These are phyloP conservation scores for Geotrupes spiniger DNA, from an alignment of 2,888 invertebrate genomes.

Conservation along the genomic window DNA sequence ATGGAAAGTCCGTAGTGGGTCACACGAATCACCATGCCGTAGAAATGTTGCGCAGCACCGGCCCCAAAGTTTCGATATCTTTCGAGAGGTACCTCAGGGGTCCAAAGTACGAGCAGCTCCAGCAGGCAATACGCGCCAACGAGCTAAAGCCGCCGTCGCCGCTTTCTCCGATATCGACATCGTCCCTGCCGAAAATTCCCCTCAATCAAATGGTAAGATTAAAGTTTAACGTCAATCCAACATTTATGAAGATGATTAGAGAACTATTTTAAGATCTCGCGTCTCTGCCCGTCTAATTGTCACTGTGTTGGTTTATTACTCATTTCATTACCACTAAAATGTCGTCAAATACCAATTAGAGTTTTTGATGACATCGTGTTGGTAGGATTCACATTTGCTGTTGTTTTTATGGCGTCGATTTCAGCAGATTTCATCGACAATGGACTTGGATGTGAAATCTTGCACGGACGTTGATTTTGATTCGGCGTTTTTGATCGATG, in stretches of 20 bases:
- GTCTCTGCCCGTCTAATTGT: no score
- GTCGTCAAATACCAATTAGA: no score
- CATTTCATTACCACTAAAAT: no score
- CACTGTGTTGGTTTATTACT: no score
- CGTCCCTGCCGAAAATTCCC: slow-evolving; percentile 72
- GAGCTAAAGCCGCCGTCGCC: slow-evolving; percentile 62
- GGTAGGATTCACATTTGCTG: no score
- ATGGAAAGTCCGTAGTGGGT: slow-evolving; percentile 84
- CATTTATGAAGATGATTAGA: no score
- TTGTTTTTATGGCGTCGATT: background rate
- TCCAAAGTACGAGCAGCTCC: slow-evolving; percentile 81
- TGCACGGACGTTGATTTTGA: slow-evolving; percentile 57
- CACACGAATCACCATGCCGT: slow-evolving; percentile 94
- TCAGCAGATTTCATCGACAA: slow-evolving; percentile 28
- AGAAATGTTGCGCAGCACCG: slow-evolving; percentile 80
- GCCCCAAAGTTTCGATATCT: slow-evolving; percentile 66
- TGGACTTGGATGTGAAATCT: slow-evolving; percentile 67
- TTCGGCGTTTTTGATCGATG: slow-evolving; percentile 47
- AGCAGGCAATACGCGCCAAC: slow-evolving; percentile 73
- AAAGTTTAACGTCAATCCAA: slow-evolving; percentile 9
- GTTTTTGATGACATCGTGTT: no score
- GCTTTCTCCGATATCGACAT: slow-evolving; percentile 67
- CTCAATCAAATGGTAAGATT: slow-evolving; percentile 64
- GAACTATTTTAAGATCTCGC: no score
- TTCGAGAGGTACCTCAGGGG: slow-evolving; percentile 79